Conservation (phyloP, 2,888 invertebrate genomes). For the Colletes collaris region DNA sequence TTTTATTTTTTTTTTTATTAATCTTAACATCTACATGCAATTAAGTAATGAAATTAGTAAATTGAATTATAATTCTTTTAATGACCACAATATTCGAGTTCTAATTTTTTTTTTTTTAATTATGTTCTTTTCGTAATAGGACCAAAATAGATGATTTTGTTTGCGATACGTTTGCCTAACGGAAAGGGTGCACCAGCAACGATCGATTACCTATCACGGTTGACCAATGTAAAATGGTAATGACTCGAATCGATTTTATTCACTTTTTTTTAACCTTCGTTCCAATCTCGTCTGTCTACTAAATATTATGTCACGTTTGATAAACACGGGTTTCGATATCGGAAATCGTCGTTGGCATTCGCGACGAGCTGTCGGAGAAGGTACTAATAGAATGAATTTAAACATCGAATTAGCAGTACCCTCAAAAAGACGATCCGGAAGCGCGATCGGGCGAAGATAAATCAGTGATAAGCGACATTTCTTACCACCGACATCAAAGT, state of each 20-base stretch:
- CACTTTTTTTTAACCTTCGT: background rate
- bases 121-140: too few species aligned
- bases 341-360: slow-evolving; percentile 9
- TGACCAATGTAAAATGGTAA: background rate
- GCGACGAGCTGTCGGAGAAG: slow-evolving; percentile 3
- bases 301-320: background rate
- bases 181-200: background rate
- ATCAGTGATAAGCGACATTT: slow-evolving; percentile 16
- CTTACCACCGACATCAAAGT: slow-evolving; percentile 9
- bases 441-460: slow-evolving; percentile 15
- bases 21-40: too few species aligned
- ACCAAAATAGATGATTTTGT: background rate
- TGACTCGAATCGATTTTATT: slow-evolving; percentile 1
- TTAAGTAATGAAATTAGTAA: too few species aligned
- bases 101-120: too few species aligned
- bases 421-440: slow-evolving; percentile 24
- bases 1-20: too few species aligned
- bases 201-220: slow-evolving; percentile 14
- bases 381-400: slow-evolving; percentile 57
- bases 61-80: too few species aligned
- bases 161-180: background rate
- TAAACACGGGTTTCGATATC: background rate
- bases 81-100: too few species aligned
- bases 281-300: background rate
- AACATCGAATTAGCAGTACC: slow-evolving; percentile 50